Evolutionary conservation across 1,140 invertebrate species (phyloP).

Genomic region (Saccostrea glomerata): DNA sequence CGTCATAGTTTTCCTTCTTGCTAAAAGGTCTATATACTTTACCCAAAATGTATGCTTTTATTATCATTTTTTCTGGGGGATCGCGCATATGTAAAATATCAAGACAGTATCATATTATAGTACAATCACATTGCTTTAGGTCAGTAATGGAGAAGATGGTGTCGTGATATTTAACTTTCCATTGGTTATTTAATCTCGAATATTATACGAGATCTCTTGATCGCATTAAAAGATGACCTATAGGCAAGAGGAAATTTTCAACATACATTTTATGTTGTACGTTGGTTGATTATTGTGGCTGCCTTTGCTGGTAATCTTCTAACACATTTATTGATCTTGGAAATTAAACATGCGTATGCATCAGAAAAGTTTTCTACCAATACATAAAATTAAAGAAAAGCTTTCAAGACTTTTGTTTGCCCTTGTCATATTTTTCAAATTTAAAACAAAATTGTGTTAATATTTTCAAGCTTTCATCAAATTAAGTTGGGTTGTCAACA

Average conservation of each 20-base stretch:
- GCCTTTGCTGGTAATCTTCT: not conserved
- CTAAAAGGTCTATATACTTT: not conserved
- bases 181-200: constrained; percentile 37
- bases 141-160: constrained; percentile 11
- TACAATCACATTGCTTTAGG: not conserved
- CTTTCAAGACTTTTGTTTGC: not conserved
- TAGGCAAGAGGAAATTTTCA: not conserved
- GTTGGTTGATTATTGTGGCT: not conserved
- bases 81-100: not conserved
- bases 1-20: not conserved
- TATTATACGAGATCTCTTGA: constrained; percentile 29
- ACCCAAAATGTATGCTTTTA: not conserved
- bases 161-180: constrained; percentile 3
- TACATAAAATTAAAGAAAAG: not conserved
- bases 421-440: not conserved
- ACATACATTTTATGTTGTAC: not conserved
- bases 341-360: not conserved
- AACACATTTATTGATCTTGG: constrained; percentile 9
- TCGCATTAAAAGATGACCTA: constrained; percentile 30
- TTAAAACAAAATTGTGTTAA: not conserved
- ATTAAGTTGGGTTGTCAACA: not conserved
- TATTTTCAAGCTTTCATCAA: constrained; percentile 1
- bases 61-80: not conserved
- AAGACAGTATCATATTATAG: not conserved
- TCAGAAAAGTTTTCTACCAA: constrained; percentile 1